Conservation (phyloP, 2,797 vertebrate genomes). For the Gephyroberyx darwinii region DNA sequence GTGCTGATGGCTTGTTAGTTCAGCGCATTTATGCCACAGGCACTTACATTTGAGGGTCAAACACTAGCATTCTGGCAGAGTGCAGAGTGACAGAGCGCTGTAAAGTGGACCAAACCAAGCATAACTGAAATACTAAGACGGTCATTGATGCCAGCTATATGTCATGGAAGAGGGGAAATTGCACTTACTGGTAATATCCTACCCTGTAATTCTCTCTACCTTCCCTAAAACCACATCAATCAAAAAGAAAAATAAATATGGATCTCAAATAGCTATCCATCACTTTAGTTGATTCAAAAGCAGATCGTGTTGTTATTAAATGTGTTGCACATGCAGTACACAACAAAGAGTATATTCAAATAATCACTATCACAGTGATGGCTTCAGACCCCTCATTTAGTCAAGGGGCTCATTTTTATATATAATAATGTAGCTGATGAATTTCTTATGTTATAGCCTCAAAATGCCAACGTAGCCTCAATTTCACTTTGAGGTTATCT, state of each 20-base stretch:
- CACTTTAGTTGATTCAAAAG: slow-evolving; percentile 51
- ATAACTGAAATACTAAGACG: slow-evolving; percentile 48
- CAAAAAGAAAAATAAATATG: slow-evolving; percentile 57
- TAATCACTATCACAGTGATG: background rate
- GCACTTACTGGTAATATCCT: slow-evolving; percentile 64
- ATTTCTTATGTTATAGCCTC: slow-evolving; percentile 21
- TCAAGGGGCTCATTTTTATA: background rate
- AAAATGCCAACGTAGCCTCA: slow-evolving; percentile 9
- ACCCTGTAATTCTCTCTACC: slow-evolving; percentile 69
- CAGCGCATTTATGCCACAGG: slow-evolving; percentile 22
- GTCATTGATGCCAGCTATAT: slow-evolving; percentile 51
- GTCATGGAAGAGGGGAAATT: slow-evolving; percentile 54
- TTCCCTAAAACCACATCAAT: slow-evolving; percentile 70
- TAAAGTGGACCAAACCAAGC: slow-evolving; percentile 50
- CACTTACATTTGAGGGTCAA: slow-evolving; percentile 35
- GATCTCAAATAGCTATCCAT: slow-evolving; percentile 56
- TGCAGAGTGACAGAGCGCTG: slow-evolving; percentile 41
- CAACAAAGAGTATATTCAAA: slow-evolving; percentile 38
- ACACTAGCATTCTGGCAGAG: slow-evolving; percentile 33
- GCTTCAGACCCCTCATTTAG: background rate
- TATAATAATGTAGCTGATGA: background rate
- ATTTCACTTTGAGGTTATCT: slow-evolving; percentile 41
- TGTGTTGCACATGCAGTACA: slow-evolving; percentile 47
- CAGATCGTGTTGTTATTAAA: slow-evolving; percentile 51
- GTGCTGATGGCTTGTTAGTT: slow-evolving; percentile 10